Conservation (phyloP, 2,113 vertebrate species). For the Ageneiosus marmoratus region DNA sequence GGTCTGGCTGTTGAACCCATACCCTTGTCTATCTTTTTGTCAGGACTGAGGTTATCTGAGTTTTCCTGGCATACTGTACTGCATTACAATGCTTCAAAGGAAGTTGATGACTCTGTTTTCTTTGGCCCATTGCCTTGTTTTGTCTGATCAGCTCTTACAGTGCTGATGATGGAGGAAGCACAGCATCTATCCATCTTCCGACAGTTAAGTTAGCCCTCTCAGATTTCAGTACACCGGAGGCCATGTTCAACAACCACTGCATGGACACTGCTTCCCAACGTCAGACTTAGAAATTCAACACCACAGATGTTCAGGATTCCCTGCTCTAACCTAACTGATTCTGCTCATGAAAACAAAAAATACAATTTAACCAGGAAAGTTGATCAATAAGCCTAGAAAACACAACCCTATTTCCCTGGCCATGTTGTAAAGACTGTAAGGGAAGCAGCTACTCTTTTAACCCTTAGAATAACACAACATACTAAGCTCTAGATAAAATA, state of each 20-base stretch:
- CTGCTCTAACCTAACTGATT: not conserved
- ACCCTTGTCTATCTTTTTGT: constrained; percentile 9
- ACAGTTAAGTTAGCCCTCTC: constrained; percentile 16
- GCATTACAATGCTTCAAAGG: constrained; percentile 10
- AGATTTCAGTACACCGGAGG: constrained; percentile 25
- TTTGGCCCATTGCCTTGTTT: constrained; percentile 48
- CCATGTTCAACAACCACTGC: constrained; percentile 27
- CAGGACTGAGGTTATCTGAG: not conserved
- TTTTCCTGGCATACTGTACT: constrained; percentile 21
- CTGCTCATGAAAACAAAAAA: not conserved
- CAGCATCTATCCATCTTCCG: constrained; percentile 30
- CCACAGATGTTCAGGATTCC: not conserved
- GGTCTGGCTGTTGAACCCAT: constrained; percentile 22
- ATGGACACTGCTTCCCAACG: not conserved
- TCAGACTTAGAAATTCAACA: not conserved
- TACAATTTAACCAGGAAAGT: not conserved
- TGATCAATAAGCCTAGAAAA: not conserved
- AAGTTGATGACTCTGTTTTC: constrained; percentile 42
- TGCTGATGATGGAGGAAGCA: constrained; percentile 11
- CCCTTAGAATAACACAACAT: not conserved
- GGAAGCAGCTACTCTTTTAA: not conserved
- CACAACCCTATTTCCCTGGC: not conserved
- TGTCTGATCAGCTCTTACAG: constrained; percentile 41
- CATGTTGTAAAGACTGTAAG: not conserved
- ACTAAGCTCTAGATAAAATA: not conserved